Base-by-base conservation (phyloP, 2,113 vertebrate species). In the Pandion haliaetus region DNA sequence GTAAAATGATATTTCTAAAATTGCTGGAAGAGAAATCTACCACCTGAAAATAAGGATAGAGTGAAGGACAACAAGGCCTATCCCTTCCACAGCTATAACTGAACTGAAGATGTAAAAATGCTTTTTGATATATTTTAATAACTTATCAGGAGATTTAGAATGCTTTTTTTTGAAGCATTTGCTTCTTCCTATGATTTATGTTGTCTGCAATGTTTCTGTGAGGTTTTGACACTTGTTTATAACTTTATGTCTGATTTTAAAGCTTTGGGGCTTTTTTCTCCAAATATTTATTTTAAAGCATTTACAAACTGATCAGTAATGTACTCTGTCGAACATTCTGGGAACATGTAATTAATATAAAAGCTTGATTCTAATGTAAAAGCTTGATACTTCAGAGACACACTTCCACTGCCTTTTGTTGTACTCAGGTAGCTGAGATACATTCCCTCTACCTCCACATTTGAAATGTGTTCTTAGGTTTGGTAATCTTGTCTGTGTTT, bases 281-380 rank as follows among this genome's bases (percentile, higher is more conserved):
- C 47, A 88, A 93, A 90, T 82, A 92, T 88, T 86, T 95, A 61
- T 91, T 95, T 82, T 79, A 82, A 92, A 88, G 19, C 28, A 23
- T 85, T 93, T 79, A 26, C 1, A 1, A 76, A 65, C 17, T 76
- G 45, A 82, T 79, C 58, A 54, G 34, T 69, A 94, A 80, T 67
- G 61, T n/a, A 69, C 58, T 89, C 47, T 66, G 38, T 69, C 1
- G 1, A 94, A 66, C 13, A 15, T 82, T 88, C 52, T 50, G 18
- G 31, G 40, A 79, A 72, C 2, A 25, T 2, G 1, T 47, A 40
- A 80, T 88, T 80, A 73, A 70, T 55, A 54, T 8, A 83, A 94
- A 88, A 81, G 32, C 29, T 70, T 90, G 42, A 52, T 23, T 76
- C 19, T 47, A 49, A 10, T 31, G 12, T 58, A 57, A 82, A 78